These are phyloP conservation scores for Lasioglossum calceatum DNA, from an alignment of 2,888 invertebrate genomes.

Conservation along the genomic window DNA sequence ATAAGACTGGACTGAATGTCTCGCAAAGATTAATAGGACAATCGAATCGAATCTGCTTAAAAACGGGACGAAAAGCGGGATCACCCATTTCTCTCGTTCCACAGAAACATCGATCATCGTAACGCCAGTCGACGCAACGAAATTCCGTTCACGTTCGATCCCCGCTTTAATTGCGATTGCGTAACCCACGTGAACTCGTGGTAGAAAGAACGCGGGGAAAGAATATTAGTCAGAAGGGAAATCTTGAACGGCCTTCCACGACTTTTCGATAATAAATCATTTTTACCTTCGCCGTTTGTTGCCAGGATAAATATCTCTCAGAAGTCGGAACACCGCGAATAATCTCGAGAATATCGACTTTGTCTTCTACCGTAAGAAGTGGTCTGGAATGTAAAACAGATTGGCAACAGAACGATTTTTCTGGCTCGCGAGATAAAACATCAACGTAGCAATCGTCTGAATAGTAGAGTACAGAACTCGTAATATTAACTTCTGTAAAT, in stretches of 20 bases:
- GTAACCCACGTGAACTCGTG: neutral
- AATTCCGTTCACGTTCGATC: slow-evolving; percentile 30
- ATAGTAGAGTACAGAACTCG: neutral
- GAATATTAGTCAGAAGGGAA: slow-evolving; percentile 18
- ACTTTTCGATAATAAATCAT: slow-evolving; percentile 55
- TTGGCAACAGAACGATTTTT: neutral
- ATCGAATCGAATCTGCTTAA: neutral
- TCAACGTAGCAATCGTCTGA: neutral
- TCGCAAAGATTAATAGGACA: neutral
- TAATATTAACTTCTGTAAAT: neutral
- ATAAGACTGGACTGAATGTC: neutral
- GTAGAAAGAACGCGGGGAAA: neutral
- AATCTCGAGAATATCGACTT: neutral
- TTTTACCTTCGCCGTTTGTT: slow-evolving; percentile 28
- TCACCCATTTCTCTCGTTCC: neutral
- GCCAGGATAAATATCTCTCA: neutral
- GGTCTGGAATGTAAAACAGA: neutral
- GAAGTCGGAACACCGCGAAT: neutral
- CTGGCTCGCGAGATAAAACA: neutral
- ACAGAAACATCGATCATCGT: neutral
- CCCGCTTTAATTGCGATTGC: slow-evolving; percentile 40
- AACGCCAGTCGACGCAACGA: slow-evolving; percentile 9
- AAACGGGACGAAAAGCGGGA: neutral
- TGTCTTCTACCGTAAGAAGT: neutral
- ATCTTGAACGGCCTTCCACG: slow-evolving; percentile 30